Evolutionary conservation across 2,888 invertebrate genomes (phyloP), one percentile per base, ranked within the genome.

Genomic region (Noctua pronuba): DNA sequence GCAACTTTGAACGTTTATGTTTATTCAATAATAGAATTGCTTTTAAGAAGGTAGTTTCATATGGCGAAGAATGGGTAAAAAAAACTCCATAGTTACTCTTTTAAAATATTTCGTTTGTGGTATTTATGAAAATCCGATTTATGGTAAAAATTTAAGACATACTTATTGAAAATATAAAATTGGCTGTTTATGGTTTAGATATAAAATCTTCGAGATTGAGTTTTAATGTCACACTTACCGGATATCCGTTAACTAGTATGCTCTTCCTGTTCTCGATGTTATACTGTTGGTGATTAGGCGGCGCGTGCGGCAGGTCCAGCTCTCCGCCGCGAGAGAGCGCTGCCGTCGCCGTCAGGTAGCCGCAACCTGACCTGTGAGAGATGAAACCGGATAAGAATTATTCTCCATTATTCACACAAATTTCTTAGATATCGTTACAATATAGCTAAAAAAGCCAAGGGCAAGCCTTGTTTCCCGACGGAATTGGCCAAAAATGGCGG

Each of bases 211-310:
- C 11, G 10, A n/a, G n/a, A 7, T 55, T 11, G 1, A 55, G 55
- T n/a, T 55, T n/a, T 5, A 28, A 28, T 21, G 44, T 21, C 5
- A 2, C 4, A 86, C 91, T 86, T 31, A 97, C 97, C 90, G 96
- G 96, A 74, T 96, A 96, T n/a, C 97, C 97, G 76, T 97, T 97
- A 84, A 96, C 96, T 35, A 96, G 95, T 49, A 96, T 95, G 90
- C 96, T 96, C 94, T 96, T 96, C 87, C 96, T 90, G 88, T 95
- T 94, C 88, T 96, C 96, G 5, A 92, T 90, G 81, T 89, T 90
- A 73, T 90, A 91, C 46, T 86, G 90, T 18, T 85, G 85, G 70
- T 88, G 90, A 38, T 85, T 73, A 31, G 83, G 90, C 75, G 84
- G 91, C 69, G 92, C 90, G 68, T 80, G 89, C 7, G 94, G 87